These are phyloP conservation scores for Heliconius nattereri DNA, from an alignment of 1,140 invertebrate genomes.

Conservation along the genomic window DNA sequence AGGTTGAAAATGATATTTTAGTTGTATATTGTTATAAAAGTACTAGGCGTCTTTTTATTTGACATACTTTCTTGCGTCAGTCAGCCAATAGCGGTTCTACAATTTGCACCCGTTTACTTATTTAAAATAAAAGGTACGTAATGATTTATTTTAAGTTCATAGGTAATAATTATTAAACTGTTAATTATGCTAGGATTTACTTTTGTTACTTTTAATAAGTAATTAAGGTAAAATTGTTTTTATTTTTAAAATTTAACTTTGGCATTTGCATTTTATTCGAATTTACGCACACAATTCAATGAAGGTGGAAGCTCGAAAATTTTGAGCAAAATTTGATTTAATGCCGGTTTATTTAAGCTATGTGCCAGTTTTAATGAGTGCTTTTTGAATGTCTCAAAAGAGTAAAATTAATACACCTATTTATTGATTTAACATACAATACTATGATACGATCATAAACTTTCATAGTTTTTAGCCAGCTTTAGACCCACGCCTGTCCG, in stretches of 20 bases:
- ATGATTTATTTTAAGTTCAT: conserved; percentile 13
- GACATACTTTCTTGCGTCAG: neutral
- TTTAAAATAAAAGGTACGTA: conserved; percentile 24
- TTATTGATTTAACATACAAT: conserved; percentile 27
- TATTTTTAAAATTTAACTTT: conserved; percentile 49
- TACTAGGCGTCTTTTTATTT: conserved; percentile 11
- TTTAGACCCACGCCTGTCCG: conserved; percentile 41
- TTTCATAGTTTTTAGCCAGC: conserved; percentile 24
- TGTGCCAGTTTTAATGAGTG: conserved; percentile 43
- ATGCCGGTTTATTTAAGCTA: conserved; percentile 44
- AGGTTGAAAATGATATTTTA: neutral
- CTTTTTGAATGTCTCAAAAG: conserved; percentile 23
- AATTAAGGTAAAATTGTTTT: conserved; percentile 36
- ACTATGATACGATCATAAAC: conserved; percentile 21
- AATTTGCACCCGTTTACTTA: conserved; percentile 24
- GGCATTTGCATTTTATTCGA: conserved; percentile 39
- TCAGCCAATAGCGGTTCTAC: neutral
- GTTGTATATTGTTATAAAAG: conserved; percentile 1
- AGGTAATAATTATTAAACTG: conserved; percentile 36
- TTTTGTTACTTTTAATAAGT: conserved; percentile 36
- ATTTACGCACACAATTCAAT: conserved; percentile 34
- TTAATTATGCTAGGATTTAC: conserved; percentile 39
- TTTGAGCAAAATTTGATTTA: conserved; percentile 64
- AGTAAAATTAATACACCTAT: conserved; percentile 20
- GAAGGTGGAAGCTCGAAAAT: conserved; percentile 61